phyloP scores from a whole-genome alignment of 2,113 vertebrate genomes.

The human region DNA sequence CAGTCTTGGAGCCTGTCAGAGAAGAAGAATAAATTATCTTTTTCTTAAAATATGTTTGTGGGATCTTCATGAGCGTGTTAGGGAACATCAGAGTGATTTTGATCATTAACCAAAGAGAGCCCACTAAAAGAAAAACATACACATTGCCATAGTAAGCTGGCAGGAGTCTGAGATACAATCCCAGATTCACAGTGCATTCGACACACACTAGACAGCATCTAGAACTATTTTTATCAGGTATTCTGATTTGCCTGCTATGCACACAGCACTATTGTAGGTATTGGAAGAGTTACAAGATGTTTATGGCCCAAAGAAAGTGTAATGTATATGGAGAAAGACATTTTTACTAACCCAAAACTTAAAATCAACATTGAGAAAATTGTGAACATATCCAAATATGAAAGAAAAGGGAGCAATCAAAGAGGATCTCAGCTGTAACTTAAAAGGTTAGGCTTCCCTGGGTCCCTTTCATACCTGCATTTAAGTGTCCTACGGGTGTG shows the following conservation, averaged over 20 bases:
- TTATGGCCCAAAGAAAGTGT: conserved; percentile 41
- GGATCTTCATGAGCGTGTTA: neutral
- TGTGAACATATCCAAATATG: conserved; percentile 5
- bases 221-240: neutral
- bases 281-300: conserved; percentile 48
- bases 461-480: neutral
- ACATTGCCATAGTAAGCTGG: neutral
- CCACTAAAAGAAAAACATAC: neutral
- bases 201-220: neutral
- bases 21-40: neutral
- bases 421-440: neutral
- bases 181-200: neutral
- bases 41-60: neutral
- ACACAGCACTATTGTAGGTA: conserved; percentile 47
- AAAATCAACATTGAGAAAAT: conserved; percentile 36
- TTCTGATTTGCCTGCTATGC: conserved; percentile 11
- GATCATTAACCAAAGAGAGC: neutral
- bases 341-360: conserved; percentile 54
- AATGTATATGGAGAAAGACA: conserved; percentile 40
- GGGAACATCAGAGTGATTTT: neutral
- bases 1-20: neutral
- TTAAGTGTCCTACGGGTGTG: neutral
- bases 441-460: neutral
- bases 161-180: neutral
- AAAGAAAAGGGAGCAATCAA: neutral